Evolutionary conservation across 2,797 vertebrate species (phyloP), one percentile per base, ranked within the genome.

Genomic region (Rhinoraja longicauda): DNA sequence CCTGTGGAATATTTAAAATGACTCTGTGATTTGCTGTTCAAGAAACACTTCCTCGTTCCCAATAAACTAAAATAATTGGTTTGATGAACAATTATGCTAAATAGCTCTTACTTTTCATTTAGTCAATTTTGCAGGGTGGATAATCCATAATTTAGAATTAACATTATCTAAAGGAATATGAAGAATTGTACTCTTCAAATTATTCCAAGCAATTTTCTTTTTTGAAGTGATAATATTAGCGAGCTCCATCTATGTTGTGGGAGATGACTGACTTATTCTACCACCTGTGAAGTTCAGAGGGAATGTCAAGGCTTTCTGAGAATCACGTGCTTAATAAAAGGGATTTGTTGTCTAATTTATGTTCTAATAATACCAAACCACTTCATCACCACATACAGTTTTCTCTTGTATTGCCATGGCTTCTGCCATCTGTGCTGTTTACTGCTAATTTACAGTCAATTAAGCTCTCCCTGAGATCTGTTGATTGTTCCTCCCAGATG

Each of bases 391-490:
- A 70, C 93, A 94, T 94, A 95, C 94, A 75, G 93, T 93, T 93
- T 94, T 59, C 93, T 93, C 94, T 57, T 93, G 73, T 93, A 93
- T 90, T 7, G 73, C 79, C 93, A 93, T 64, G 94, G 94, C 94
- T 94, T 64, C 78, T 94, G 93, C 94, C 94, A 94, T 95, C 95
- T 96, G 94, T 96, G 96, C 94, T 94, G 76, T 94, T 72, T 96
- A 94, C 95, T 95, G 95, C 94, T 96, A 96, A 97, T 97, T 97
- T 97, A 95, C 95, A 96, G 94, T 96, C 97, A 97, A 97, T 97
- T 96, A 97, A 96, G 93, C 96, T 95, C 96, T 96, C 24, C 94
- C 94, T 93, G 75, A 24, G 94, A 97, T 97, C 97, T 97, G 95
- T 94, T 96, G 95, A 94, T 81, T 94, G 93, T 96, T 94, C 97